phyloP scores from a whole-genome alignment of 1,140 invertebrate genomes.

The Trissolcus basalis region DNA sequence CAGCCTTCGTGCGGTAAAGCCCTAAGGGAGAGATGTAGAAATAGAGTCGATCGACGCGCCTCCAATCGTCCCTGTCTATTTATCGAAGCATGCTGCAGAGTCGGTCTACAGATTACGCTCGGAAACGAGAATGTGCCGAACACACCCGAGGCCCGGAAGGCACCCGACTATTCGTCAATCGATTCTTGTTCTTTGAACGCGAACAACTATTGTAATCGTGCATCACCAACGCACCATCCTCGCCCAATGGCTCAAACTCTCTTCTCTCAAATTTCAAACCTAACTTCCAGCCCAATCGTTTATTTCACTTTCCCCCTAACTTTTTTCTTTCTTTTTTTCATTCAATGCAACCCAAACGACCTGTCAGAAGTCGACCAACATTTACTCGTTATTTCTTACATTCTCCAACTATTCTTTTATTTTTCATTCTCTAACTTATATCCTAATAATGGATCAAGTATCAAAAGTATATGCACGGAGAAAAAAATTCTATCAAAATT shows the following conservation, averaged over 20 bases:
- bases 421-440: no score
- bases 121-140: slow-evolving; percentile 54
- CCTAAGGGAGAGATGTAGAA: slow-evolving; percentile 49
- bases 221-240: slow-evolving; percentile 30
- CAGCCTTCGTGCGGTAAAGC: slow-evolving; percentile 47
- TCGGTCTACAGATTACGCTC: slow-evolving; percentile 39
- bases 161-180: slow-evolving; percentile 54
- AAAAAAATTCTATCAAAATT: no score
- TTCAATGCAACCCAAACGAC: neutral
- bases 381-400: no score
- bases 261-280: slow-evolving; percentile 16
- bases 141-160: slow-evolving; percentile 51
- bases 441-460: no score
- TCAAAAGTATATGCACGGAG: no score
- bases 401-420: no score
- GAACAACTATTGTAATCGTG: slow-evolving; percentile 48
- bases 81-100: slow-evolving; percentile 35
- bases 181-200: slow-evolving; percentile 52
- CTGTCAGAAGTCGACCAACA: no score
- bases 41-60: slow-evolving; percentile 66
- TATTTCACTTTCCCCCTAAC: neutral
- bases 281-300: slow-evolving; percentile 4
- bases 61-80: slow-evolving; percentile 41
- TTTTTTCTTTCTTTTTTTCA: no score
- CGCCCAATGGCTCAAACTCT: slow-evolving; percentile 13